Conservation (phyloP, 2,888 invertebrate species). For the Lucinisca nassula region DNA sequence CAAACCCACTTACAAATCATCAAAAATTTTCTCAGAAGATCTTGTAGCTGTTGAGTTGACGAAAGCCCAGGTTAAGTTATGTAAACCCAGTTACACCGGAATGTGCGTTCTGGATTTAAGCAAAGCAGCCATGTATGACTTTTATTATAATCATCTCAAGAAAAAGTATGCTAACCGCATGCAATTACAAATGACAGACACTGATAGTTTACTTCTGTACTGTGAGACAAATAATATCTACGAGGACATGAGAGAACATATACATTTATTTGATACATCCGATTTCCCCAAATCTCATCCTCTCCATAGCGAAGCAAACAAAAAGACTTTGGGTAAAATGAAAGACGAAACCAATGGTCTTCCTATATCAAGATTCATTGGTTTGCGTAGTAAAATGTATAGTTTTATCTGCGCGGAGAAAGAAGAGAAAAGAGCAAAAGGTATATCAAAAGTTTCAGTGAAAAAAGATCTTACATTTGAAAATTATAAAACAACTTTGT, state of each 20-base stretch:
- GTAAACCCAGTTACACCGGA: constrained; percentile 87
- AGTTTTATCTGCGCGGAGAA: constrained; percentile 18
- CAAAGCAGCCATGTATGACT: no score
- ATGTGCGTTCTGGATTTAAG: neutral
- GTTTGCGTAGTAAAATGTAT: constrained; percentile 66
- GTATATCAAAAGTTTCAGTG: constrained; percentile 54
- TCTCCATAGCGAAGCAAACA: constrained; percentile 73
- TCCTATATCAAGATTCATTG: constrained; percentile 78
- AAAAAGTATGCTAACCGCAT: no score
- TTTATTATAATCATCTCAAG: no score
- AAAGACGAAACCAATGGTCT: constrained; percentile 82
- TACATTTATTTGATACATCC: no score
- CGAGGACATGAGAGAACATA: neutral
- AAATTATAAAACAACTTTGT: constrained; percentile 56
- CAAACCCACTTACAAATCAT: constrained; percentile 62
- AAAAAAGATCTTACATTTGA: constrained; percentile 57
- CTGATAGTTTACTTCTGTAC: neutral
- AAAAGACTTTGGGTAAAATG: constrained; percentile 81
- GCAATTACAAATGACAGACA: neutral
- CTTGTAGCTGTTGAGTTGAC: constrained; percentile 83
- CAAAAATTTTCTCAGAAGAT: constrained; percentile 85
- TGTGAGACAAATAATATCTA: neutral
- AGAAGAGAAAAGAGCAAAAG: constrained; percentile 62
- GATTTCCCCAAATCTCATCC: constrained; percentile 76
- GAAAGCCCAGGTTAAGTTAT: constrained; percentile 62